Base-by-base conservation (phyloP, 2,888 invertebrate genomes). In the Parthenolecanium corni region DNA sequence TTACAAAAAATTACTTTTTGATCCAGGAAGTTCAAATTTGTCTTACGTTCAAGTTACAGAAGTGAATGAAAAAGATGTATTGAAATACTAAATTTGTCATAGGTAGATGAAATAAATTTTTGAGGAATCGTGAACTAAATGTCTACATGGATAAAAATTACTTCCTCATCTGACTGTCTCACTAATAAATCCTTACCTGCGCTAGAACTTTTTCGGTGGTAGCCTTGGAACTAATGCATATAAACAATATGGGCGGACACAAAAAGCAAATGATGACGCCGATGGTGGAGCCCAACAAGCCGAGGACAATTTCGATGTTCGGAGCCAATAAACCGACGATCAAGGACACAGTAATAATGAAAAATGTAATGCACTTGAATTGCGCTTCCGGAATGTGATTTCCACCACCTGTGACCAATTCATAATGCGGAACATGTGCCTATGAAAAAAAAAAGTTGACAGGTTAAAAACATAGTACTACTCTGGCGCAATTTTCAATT, bases 211-310 rank as follows among this genome's bases (percentile, higher is more conserved):
- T 80, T 72, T 93, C 93, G 68, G 85, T 89, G 0, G 89, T 88
- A 67, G 87, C 82, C 73, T 89, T 91, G 51, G 83, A 83, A 11
- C 88, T 86, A 65, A 93, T 82, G 66, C 84, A 82, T 36, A 93
- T 81, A 73, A 92, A 95, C 72, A 92, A 89, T 0, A 89, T 80
- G 0, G 94, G 88, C 0, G 97, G 97, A 71, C 95, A 88, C 71
- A 96, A 84, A 38, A 94, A 82, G 70, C 95, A 95, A 67, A 97
- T 86, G 67, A 91, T 81, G 14, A 92, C 87, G 0, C 97, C 97
- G 69, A 95, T 92, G 0, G 96, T 95, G 1, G 96, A 91, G 0
- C 97, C 97, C 40, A 93, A 85, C 38, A 97, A 76, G 0, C 95
- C 95, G 64, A 98, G 80, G 62, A 97, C 90, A 69, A 96, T 81